Evolutionary conservation across 1,140 invertebrate species (phyloP).

Genomic region (Halictus rubicundus): DNA sequence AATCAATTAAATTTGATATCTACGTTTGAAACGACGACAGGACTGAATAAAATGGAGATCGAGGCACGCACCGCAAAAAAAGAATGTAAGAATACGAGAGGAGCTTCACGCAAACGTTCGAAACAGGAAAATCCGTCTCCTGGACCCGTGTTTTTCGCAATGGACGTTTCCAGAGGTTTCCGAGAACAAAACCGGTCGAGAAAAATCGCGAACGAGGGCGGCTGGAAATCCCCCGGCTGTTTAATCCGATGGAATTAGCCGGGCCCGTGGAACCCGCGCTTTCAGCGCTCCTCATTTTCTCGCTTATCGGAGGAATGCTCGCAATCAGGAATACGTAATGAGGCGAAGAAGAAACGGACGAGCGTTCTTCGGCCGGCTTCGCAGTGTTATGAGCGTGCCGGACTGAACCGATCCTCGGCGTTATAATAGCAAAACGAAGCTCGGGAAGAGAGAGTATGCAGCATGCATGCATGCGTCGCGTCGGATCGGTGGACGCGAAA

Average conservation of each 20-base stretch:
- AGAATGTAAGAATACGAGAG: too few species aligned
- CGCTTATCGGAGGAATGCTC: neutral
- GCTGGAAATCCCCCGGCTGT: neutral
- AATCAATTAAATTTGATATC: too few species aligned
- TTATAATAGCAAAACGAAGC: neutral
- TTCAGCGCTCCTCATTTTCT: neutral
- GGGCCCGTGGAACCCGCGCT: too few species aligned
- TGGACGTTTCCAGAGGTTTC: neutral
- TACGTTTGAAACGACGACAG: too few species aligned
- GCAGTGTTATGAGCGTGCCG: neutral
- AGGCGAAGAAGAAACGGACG: neutral
- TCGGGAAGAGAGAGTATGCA: too few species aligned
- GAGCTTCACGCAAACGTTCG: too few species aligned
- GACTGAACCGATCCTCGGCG: neutral
- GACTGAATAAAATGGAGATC: too few species aligned
- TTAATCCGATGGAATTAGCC: slow-evolving; percentile 19
- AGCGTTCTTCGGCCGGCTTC: neutral
- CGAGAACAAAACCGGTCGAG: slow-evolving; percentile 3
- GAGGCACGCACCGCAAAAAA: too few species aligned
- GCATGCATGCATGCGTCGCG: too few species aligned
- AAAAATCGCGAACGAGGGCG: too few species aligned
- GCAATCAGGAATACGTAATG: slow-evolving; percentile 16
- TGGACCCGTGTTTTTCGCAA: neutral
- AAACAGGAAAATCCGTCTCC: neutral
- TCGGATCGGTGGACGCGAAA: too few species aligned